Base-by-base conservation (phyloP, 1,140 invertebrate species). In the Choristoneura fumiferana region DNA sequence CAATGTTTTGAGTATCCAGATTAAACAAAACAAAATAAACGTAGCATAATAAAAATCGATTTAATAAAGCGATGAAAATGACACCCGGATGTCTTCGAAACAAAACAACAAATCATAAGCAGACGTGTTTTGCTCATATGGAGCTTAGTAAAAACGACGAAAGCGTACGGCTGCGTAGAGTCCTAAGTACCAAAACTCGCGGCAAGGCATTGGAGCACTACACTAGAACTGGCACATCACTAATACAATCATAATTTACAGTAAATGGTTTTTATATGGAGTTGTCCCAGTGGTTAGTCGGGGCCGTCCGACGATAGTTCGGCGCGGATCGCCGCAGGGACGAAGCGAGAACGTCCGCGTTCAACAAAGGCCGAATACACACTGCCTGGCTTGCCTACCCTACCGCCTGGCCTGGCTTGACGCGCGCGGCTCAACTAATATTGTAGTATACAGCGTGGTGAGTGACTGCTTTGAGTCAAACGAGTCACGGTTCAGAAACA, bases 61-160 rank as follows among this genome's bases (percentile, higher is more conserved):
- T 40, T 53, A 38, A 35, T 62, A 57, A 60, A 49, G 65, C 72
- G 67, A 70, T 54, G 67, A 67, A 74, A 66, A 63, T 68, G 62
- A 76, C 57, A 82, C 75, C 74, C 81, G 76, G 77, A 81, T 82
- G 74, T 83, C 78, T 79, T 80, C 72, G 73, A 63, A 82, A 84
- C 80, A 79, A 81, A 84, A 84, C 77, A 84, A 84, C 78, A 82
- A 84, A 83, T 70, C 57, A 71, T 72, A 81, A 84, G 76, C 71
- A 81, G 85, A 83, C 76, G 76, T 85, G 81, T 83, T 81, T 77
- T 65, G 68, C 69, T 84, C 73, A 67, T 74, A 75, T 70, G 65
- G 67, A 78, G 74, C 65, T 76, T 62, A 61, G 71, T 53, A 77
- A 75, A 43, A 58, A 55, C 54, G 60, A 65, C 43, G 65, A 74